These are phyloP conservation scores for Phallusia fumigata DNA, from an alignment of 23 tunicate species.

Conservation along the genomic window DNA sequence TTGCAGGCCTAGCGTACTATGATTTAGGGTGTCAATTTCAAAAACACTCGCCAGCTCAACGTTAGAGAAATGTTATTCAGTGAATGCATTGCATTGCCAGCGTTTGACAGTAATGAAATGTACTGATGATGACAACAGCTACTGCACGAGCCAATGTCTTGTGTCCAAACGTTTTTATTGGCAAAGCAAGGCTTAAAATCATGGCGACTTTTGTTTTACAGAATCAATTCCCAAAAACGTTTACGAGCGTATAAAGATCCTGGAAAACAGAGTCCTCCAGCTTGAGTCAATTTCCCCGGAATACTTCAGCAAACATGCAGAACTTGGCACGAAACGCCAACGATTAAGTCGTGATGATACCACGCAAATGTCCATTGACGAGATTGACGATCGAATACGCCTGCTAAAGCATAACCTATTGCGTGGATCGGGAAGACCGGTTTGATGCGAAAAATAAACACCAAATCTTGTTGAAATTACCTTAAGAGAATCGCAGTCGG, in stretches of 20 bases:
- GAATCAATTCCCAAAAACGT: constrained; percentile 48
- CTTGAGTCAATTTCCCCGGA: constrained; percentile 84
- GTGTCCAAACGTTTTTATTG: too few species aligned
- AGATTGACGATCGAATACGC: constrained; percentile 77
- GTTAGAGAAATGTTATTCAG: too few species aligned
- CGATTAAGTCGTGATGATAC: constrained; percentile 11
- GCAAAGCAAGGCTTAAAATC: background rate
- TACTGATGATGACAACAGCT: too few species aligned
- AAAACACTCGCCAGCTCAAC: too few species aligned
- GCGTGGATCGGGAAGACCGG: constrained; percentile 20
- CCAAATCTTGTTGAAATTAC: too few species aligned
- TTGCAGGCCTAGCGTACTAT: too few species aligned
- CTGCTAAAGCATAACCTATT: constrained; percentile 52
- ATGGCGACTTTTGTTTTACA: background rate
- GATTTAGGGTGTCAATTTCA: too few species aligned
- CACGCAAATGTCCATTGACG: constrained; percentile 40
- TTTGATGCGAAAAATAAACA: too few species aligned
- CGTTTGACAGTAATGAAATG: too few species aligned
- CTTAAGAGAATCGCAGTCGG: too few species aligned
- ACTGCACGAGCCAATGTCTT: too few species aligned
- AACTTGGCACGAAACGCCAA: background rate
- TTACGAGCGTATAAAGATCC: constrained; percentile 53
- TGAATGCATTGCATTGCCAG: too few species aligned
- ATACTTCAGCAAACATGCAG: constrained; percentile 29
- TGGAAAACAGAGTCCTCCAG: constrained; percentile 65